Conservation (phyloP, 2,888 invertebrate genomes). For the Drosophila multiciliata region DNA sequence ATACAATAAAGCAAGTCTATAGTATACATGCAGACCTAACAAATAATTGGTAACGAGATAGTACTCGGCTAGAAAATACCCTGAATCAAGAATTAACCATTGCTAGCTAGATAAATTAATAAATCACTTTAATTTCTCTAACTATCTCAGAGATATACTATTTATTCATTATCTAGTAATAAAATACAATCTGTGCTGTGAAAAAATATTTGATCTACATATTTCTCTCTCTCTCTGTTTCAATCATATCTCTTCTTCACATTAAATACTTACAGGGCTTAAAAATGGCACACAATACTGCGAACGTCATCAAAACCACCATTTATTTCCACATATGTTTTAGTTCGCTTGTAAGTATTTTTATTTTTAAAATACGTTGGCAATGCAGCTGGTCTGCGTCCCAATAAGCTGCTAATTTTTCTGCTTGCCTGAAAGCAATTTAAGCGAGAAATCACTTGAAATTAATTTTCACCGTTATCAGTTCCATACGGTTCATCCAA, state of each 20-base stretch:
- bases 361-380: neutral
- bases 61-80: neutral
- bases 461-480: conserved; percentile 73
- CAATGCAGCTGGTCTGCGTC: neutral
- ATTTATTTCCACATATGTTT: neutral
- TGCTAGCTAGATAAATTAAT: neutral
- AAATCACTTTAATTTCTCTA: neutral
- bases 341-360: neutral
- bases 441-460: conserved; percentile 40
- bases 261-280: neutral
- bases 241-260: neutral
- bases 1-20: neutral
- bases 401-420: conserved; percentile 45
- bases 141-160: neutral
- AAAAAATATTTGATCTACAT: neutral
- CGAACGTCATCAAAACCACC: conserved; percentile 28
- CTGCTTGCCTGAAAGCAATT: conserved; percentile 29
- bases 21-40: neutral
- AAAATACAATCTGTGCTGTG: neutral
- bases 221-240: neutral
- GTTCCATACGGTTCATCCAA: conserved; percentile 41
- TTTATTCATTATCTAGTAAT: neutral
- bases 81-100: neutral
- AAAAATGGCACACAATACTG: neutral
- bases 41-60: neutral